Percentiles rank a stretch among this genome's conserved stretches.
phyloP scores from a whole-genome alignment of 2,113 vertebrate species.

The Puffinus mauretanicus region DNA sequence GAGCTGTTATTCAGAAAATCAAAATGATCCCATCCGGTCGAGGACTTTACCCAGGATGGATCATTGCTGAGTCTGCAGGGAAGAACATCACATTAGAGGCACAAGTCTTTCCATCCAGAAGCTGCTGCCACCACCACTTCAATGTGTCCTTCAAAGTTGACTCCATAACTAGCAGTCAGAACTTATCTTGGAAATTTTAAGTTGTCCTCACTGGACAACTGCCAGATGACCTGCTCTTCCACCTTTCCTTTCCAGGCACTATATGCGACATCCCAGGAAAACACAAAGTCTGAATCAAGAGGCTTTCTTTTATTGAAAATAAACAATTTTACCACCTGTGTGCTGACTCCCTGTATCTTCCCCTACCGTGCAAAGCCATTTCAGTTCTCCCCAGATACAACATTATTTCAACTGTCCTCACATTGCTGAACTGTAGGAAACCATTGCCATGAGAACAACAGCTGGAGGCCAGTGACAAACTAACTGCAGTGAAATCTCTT shows the following conservation, averaged over 20 bases:
- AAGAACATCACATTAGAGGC: background rate
- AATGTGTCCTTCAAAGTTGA: background rate
- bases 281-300: background rate
- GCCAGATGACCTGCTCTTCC: background rate
- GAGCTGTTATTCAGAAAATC: background rate
- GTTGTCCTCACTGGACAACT: background rate
- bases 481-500: background rate
- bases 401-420: background rate
- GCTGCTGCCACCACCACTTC: background rate
- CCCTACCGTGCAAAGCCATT: background rate
- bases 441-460: background rate
- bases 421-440: background rate
- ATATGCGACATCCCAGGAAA: background rate
- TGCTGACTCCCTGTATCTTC: background rate
- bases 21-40: fast-evolving
- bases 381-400: background rate
- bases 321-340: background rate
- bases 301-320: background rate
- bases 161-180: background rate
- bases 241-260: background rate
- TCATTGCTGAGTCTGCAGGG: background rate
- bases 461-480: background rate
- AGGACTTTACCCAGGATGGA: background rate
- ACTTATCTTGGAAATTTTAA: background rate
- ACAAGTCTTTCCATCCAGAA: background rate